Conservation (phyloP, 1,140 invertebrate species). For the Spodoptera frugiperda region DNA sequence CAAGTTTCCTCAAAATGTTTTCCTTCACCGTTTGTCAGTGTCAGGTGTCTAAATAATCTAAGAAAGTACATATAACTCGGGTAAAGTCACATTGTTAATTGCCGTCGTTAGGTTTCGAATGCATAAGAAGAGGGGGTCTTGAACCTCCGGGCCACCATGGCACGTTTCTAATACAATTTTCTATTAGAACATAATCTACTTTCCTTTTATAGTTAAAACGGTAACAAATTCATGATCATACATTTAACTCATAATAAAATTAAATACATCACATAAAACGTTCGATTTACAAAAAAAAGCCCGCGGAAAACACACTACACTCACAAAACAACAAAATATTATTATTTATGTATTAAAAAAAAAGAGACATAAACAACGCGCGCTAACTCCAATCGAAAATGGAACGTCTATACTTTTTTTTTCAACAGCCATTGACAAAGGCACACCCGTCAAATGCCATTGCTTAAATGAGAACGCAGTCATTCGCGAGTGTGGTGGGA, state of each 20-base stretch:
- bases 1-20: no score
- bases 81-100: no score
- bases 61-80: no score
- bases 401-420: conserved; percentile 72
- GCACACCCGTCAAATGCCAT: conserved; percentile 80
- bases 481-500: conserved; percentile 79
- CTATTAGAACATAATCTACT: no score
- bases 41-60: no score
- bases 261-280: no score
- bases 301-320: not conserved
- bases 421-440: conserved; percentile 71
- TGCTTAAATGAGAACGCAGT: conserved; percentile 84
- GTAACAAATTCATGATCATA: not conserved
- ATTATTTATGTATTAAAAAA: conserved; percentile 54
- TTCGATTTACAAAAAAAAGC: not conserved
- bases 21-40: no score
- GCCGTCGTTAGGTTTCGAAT: no score
- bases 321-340: conserved; percentile 40
- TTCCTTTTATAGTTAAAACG: not conserved
- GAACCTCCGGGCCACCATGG: no score
- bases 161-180: no score
- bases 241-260: no score
- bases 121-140: no score
- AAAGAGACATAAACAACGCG: conserved; percentile 65
- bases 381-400: conserved; percentile 76